Evolutionary conservation across 2,888 invertebrate species (phyloP), one percentile per base, ranked within the genome.

Genomic region (Colostygia pectinataria): DNA sequence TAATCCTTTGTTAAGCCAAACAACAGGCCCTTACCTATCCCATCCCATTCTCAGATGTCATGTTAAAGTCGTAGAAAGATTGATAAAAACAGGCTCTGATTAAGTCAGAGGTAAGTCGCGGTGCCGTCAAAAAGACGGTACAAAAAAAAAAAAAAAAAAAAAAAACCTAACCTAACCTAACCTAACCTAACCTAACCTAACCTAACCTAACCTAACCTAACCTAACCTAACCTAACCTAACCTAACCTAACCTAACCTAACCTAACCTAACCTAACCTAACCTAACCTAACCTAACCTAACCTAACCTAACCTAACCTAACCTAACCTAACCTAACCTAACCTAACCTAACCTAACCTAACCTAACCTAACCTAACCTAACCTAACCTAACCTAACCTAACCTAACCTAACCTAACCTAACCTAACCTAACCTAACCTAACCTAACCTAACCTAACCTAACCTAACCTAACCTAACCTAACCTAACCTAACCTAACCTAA

Each of bases 291-390:
- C 46, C 46, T 46, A 46, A 46, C 46, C 46, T 46, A 46, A 46
- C 46, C 46, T 46, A 46, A 46, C 46, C 46, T 46, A 46, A 46
- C 46, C 46, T 46, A 46, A 46, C 46, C 46, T 46, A 46, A 46
- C 49, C n/a, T n/a, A n/a, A n/a, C n/a, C n/a, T n/a, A n/a, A n/a
- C n/a, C n/a, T 42, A 42, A 48, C 48, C 48, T 48, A 48, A 48
- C 48, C 48, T 48, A 48, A 48, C 48, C 48, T 48, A 48, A 46
- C 46, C 46, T 46, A 46, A 48, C 48, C 48, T 48, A 48, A 48
- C 48, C 48, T 48, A 48, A 48, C 48, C 48, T 48, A 48, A 48
- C 48, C 48, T 48, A 48, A 48, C 48, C 48, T 48, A 46, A 46
- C 46, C 39, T 45, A 39, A 39, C 46, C 40, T 39, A 44, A 25